Base-by-base conservation (phyloP, 2,113 vertebrate genomes). In the Dinomys branickii region DNA sequence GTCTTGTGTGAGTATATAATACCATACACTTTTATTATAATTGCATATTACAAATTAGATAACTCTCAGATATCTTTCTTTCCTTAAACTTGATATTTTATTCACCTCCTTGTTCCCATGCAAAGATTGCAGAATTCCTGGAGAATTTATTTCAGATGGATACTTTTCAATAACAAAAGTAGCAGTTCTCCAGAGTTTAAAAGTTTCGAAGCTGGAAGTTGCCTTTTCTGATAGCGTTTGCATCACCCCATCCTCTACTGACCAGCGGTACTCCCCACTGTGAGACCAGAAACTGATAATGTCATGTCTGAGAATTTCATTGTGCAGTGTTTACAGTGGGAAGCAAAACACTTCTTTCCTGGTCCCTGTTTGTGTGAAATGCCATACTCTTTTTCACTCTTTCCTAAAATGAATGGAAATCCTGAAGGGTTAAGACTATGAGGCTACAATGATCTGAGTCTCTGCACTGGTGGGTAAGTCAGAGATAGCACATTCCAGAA, bases 271-370 rank as follows among this genome's bases (percentile, higher is more conserved):
- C 63, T 92, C 61, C 13, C 38, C 33, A 90, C 97, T 97, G 95
- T 92, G 96, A 97, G 97, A 95, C 81, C 96, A 95, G 96, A 97
- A 97, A 97, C 96, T 63, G 85, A 65, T 97, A 95, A 98, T 92
- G 92, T 97, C 96, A 95, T 94, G 88, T 82, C 92, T 94, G 80
- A 97, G 92, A 95, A 95, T 97, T 94, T 87, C 90, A 95, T 35
- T 92, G 82, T 86, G 44, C 10, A 77, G 67, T 87, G 52, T 63
- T 94, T 78, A 88, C 63, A 95, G 67, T 73, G 94, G n/a, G 77
- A 92, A 97, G 41, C 75, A 94, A 78, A 75, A 52, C 52, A 16
- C 16, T 85, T 85, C 58, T 75, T 20, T 35, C 19, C 30, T 52
- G 58, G 28, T 56, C 50, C 26, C 13, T 87, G 73, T 93, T 56